These are phyloP conservation scores for Theristicus caerulescens DNA, from an alignment of 2,113 vertebrate genomes.

Conservation along the genomic window DNA sequence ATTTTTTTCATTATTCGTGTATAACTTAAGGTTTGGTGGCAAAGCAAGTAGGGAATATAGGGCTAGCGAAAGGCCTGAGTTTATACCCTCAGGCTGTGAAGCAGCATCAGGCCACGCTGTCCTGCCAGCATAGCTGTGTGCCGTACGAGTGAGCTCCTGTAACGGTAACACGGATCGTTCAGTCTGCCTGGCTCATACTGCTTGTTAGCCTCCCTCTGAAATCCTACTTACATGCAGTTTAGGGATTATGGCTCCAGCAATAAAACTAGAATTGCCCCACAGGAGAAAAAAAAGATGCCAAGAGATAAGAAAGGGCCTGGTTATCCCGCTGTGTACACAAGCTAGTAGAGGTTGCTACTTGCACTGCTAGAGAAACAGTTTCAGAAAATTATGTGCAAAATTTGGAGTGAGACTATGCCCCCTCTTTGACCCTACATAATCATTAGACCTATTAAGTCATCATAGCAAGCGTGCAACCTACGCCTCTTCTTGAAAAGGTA, in stretches of 20 bases:
- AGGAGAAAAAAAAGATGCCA: not conserved
- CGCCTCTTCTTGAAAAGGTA: not conserved
- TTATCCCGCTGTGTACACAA: not conserved
- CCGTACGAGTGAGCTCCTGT: not conserved
- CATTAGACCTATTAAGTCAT: not conserved
- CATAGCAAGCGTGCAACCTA: not conserved
- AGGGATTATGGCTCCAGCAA: not conserved
- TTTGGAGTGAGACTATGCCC: not conserved
- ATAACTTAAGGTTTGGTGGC: not conserved
- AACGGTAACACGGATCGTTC: not conserved
- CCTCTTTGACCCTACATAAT: not conserved
- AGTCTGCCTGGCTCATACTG: not conserved
- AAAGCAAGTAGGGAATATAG: not conserved
- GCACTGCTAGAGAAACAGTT: not conserved
- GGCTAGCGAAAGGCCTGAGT: not conserved
- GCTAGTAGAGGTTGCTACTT: not conserved
- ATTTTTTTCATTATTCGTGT: not conserved
- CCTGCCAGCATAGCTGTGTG: not conserved
- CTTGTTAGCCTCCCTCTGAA: not conserved
- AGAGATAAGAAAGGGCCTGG: not conserved
- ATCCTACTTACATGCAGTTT: not conserved
- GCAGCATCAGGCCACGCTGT: not conserved
- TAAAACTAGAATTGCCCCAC: not conserved
- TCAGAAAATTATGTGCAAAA: not conserved
- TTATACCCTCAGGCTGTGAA: not conserved